A percentile compares a stretch with the other conserved stretches of the same genome.
Conservation (phyloP, 2,113 vertebrate species). For the Poeciliopsis turrubarensis region DNA sequence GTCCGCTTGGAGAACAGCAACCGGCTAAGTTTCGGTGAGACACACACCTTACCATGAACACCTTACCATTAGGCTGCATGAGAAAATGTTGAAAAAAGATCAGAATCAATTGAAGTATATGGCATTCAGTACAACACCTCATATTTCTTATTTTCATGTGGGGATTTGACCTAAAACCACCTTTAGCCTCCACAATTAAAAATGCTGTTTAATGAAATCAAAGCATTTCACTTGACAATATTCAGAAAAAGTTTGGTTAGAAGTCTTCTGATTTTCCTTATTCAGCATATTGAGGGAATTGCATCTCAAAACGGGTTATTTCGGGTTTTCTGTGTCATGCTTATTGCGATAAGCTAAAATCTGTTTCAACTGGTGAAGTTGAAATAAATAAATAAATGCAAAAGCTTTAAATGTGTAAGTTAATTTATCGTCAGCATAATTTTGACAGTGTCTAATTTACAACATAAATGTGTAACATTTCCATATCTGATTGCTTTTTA, state of each 20-base stretch:
- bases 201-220: background rate
- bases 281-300: no score
- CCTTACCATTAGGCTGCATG: background rate
- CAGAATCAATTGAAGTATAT: background rate
- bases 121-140: background rate
- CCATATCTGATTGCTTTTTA: slow-evolving; percentile 11
- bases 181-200: no score
- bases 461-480: background rate
- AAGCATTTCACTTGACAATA: background rate
- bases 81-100: background rate
- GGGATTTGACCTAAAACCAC: no score
- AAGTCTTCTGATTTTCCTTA: background rate
- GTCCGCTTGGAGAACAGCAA: slow-evolving; percentile 31
- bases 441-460: background rate
- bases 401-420: background rate
- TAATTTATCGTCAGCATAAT: background rate
- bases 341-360: background rate
- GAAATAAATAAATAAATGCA: background rate
- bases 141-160: background rate
- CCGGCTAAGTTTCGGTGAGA: slow-evolving; percentile 72
- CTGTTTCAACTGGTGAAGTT: no score
- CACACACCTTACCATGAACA: background rate
- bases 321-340: background rate
- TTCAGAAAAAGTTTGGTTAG: background rate
- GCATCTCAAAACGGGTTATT: background rate